Conservation (phyloP, 1,140 invertebrate species). For the Rhyacophila brunnea region DNA sequence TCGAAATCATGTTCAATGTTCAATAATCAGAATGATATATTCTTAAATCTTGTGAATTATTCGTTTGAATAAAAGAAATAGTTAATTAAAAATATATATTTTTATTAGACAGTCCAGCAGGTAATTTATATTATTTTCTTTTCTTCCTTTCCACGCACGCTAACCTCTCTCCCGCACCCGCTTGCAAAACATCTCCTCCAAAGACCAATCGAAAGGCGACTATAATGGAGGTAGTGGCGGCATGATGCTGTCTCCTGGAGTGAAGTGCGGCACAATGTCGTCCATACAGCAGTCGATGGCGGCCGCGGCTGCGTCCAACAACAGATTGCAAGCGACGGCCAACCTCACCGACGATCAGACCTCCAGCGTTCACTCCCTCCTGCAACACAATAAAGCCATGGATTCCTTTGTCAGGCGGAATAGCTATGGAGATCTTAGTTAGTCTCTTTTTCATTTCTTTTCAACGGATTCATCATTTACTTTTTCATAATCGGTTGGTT, state of each 20-base stretch:
- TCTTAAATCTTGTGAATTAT: no score
- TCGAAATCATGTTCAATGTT: no score
- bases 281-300: no score
- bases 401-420: constrained; percentile 62
- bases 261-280: constrained; percentile 1
- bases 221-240: constrained; percentile 6
- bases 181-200: constrained; percentile 4
- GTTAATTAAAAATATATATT: no score
- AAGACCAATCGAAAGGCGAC: constrained; percentile 27
- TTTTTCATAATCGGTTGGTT: no score
- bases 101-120: no score
- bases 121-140: neutral
- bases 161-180: neutral
- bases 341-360: constrained; percentile 55
- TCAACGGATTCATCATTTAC: no score
- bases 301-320: constrained; percentile 13
- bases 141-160: constrained; percentile 15
- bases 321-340: constrained; percentile 43
- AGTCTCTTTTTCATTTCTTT: constrained; percentile 36
- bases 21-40: no score
- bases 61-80: no score
- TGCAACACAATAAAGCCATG: constrained; percentile 57
- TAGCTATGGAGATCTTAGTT: constrained; percentile 65
- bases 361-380: constrained; percentile 39
- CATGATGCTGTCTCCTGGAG: neutral